These are phyloP conservation scores for Hypotaenidia okinawae DNA, from an alignment of 2,797 vertebrate species.

Conservation along the genomic window DNA sequence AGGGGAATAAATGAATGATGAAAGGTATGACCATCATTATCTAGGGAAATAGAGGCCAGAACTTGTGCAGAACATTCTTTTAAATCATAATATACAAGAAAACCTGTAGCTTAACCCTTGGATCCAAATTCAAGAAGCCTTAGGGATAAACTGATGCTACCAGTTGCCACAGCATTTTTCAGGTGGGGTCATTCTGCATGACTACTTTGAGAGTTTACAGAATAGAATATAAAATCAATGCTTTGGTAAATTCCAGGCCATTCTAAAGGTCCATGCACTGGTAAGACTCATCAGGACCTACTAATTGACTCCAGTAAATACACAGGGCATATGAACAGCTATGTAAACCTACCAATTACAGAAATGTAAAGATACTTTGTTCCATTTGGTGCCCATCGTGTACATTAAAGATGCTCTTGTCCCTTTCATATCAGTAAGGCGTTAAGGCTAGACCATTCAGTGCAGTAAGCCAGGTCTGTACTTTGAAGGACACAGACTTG, in stretches of 20 bases:
- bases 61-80: background rate
- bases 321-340: background rate
- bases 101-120: background rate
- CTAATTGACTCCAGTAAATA: background rate
- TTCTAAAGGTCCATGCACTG: background rate
- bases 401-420: background rate
- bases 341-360: background rate
- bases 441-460: background rate
- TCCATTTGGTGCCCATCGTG: background rate
- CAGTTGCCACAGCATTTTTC: background rate
- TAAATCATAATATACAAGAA: background rate
- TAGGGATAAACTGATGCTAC: background rate
- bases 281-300: background rate
- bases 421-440: background rate
- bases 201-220: background rate
- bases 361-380: background rate
- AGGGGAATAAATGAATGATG: background rate
- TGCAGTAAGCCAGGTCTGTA: background rate
- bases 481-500: background rate
- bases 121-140: background rate
- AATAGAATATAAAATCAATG: background rate
- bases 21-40: background rate
- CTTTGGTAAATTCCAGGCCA: background rate
- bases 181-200: background rate
- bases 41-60: background rate